Percentiles rank a stretch among this genome's conserved stretches.
These are phyloP conservation scores for Turritopsis rubra DNA, from an alignment of 30 jellyfish, hydroid and myxozoan genomes.

Conservation along the genomic window DNA sequence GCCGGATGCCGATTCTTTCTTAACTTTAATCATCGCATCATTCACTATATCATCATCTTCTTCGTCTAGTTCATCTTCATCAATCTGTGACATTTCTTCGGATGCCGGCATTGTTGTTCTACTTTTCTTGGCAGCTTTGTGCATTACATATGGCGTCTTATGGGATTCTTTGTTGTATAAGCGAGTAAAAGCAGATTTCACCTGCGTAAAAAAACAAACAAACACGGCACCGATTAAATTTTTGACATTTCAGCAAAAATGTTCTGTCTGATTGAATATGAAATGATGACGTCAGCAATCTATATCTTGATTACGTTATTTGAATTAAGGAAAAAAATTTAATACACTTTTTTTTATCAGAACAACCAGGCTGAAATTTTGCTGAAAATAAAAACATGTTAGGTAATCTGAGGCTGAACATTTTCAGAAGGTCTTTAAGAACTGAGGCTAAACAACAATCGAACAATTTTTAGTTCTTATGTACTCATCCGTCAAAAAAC, in stretches of 20 bases:
- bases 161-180: slow-evolving; percentile 78
- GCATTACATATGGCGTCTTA: slow-evolving; percentile 64
- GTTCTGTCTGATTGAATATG: no score
- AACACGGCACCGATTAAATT: background rate
- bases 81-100: slow-evolving; percentile 32
- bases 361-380: no score
- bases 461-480: no score
- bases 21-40: slow-evolving; percentile 49
- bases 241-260: background rate
- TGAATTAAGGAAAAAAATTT: no score
- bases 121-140: slow-evolving; percentile 49
- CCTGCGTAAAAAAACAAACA: slow-evolving; percentile 29
- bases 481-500: background rate
- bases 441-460: no score
- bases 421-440: no score
- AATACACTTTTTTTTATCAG: no score
- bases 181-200: slow-evolving; percentile 91
- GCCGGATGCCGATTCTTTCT: slow-evolving; percentile 49
- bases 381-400: no score
- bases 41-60: slow-evolving; percentile 55
- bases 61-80: slow-evolving; percentile 33
- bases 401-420: no score
- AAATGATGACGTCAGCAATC: no score
- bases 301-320: no score
- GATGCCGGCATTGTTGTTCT: slow-evolving; percentile 39